Base-by-base conservation (phyloP, 2,797 vertebrate genomes). In the Prionace glauca region DNA sequence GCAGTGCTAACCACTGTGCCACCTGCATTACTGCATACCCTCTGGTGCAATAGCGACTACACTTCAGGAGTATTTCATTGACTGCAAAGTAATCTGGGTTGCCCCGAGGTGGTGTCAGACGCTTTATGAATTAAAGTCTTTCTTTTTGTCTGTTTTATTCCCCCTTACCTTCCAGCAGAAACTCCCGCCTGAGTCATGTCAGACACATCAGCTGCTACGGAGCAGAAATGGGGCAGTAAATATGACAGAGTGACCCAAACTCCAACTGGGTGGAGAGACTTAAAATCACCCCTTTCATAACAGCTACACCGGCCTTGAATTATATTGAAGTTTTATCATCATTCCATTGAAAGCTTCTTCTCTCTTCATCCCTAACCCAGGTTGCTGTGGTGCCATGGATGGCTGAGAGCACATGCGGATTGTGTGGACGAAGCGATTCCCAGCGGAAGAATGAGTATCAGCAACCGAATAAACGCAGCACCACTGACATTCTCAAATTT, bases 401-500 rank as follows among this genome's bases (percentile, higher is more conserved):
- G 71, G 16, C 41, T 72, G 93, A 71, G 93, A 77, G 41, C 1
- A 95, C 93, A 0, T 95, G 93, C 9, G 93, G 93, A 16, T 56
- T 95, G 29, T 95, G 93, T 0, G 93, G 93, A 0, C 41, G 8
- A 50, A 71, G 71, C 5, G 22, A 56, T 50, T 29, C 67, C 24
- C 69, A 56, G 24, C 16, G 12, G 69, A 77, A 26, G 7, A 20
- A 77, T 32, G 69, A 95, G 5, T 95, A 95, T 60, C 69, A 56
- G 8, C 93, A 50, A 95, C 93, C 93, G n/a, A 95, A 95, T 50
- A 32, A 45, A 32, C 93, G 29, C 4, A 29, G 1, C 71, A 95
- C 93, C 71, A n/a, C 9, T 16, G 93, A 95, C 12, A 36, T 95
- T n/a, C 69, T 95, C 41, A 77, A 77, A 77, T 95, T 95, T 32